Base-by-base conservation (phyloP, 2,888 invertebrate genomes). In the Congeria kusceri region DNA sequence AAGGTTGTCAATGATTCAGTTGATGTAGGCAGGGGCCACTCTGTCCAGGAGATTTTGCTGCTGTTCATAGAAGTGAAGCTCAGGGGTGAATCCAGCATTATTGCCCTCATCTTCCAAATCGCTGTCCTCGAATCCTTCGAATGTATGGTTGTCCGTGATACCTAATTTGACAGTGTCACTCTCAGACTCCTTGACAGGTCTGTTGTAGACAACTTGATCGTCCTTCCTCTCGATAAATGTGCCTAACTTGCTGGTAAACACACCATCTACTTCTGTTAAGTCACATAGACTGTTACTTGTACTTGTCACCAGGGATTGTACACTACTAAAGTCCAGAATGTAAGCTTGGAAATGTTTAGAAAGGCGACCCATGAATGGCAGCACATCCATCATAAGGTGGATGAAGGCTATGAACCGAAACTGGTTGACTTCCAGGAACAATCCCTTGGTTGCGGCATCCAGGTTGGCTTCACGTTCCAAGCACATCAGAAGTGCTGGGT, bases 361-460 rank as follows among this genome's bases (percentile, higher is more conserved):
- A 1, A 84, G 28, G n/a, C 64, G 71, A 5, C 58, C 47, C 11
- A 77, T 47, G 47, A 82, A 77, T 53, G 84, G 81, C 5, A 76
- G 47, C 13, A 82, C 70, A 44, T 84, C 84, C 80, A 84, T 77
- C 61, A 84, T 53, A 23, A 84, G 25, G 46, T 84, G 79, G 7
- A 74, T 79, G n/a, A n/a, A n/a, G n/a, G n/a, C n/a, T n/a, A n/a
- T n/a, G n/a, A n/a, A n/a, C n/a, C 28, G 64, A 56, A 32, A 84
- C 61, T 80, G 82, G 5, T 23, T 28, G 7, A 82, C 75, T 64
- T 84, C 77, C 29, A 63, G 28, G 9, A 59, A 69, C 15, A 75
- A 61, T 28, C 85, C 78, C 56, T 69, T 80, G 7, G 82, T 78
- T 20, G 65, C 47, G 4, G 76, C 20, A 20, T 85, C 68, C 15